A percentile compares a stretch with the other conserved stretches of the same genome.
phyloP scores from a whole-genome alignment of 2,113 vertebrate species.

The Camelus dromedarius region DNA sequence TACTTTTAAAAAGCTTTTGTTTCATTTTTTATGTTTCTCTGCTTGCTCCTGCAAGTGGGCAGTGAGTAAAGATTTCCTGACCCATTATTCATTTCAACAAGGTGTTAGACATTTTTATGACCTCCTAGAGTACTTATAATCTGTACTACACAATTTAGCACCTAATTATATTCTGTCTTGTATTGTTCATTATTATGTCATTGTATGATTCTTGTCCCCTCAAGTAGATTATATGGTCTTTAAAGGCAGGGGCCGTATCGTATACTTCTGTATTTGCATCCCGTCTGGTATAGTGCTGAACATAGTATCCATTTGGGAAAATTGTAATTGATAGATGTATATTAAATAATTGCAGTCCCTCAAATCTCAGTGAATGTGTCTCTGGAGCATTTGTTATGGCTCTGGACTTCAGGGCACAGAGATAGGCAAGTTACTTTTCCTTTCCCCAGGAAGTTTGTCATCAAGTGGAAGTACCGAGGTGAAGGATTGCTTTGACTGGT shows the following conservation, averaged over 20 bases:
- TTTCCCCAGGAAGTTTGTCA: not conserved
- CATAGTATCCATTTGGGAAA: not conserved
- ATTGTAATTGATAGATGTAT: constrained; percentile 2
- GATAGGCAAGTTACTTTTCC: not conserved
- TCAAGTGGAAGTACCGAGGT: not conserved
- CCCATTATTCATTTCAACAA: constrained; percentile 66
- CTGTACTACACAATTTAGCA: constrained; percentile 70
- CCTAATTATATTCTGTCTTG: constrained; percentile 67
- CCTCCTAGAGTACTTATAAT: constrained; percentile 54
- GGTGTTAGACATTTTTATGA: constrained; percentile 72
- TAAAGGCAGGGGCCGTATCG: constrained; percentile 30
- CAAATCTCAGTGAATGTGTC: not conserved
- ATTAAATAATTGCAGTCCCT: not conserved
- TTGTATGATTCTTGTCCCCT: constrained; percentile 47
- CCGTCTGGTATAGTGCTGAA: not conserved
- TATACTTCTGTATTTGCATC: constrained; percentile 2
- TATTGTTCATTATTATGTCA: constrained; percentile 70
- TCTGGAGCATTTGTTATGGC: not conserved
- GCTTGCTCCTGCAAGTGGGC: constrained; percentile 25
- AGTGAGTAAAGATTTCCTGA: not conserved
- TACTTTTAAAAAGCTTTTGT: constrained; percentile 29
- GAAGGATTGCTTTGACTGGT: not conserved
- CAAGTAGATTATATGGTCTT: constrained; percentile 59
- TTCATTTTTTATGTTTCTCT: constrained; percentile 47
- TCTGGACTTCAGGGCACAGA: not conserved